Percentiles rank a stretch among this genome's conserved stretches.
phyloP scores from a whole-genome alignment of 2,797 vertebrate genomes.

The Darevskia mixta region DNA sequence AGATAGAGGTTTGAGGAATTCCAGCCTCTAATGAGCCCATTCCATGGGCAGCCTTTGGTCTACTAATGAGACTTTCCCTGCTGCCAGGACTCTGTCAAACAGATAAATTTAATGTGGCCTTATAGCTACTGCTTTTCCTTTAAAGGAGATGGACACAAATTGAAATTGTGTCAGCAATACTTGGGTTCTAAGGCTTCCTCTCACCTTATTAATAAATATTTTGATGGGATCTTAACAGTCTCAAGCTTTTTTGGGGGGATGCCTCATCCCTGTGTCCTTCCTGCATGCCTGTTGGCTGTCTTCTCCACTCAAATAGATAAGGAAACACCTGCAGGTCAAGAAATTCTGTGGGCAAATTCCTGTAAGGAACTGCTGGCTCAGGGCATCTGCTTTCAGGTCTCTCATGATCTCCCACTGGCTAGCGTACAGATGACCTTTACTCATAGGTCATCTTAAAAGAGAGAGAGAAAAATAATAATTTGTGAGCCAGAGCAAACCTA shows the following conservation, averaged over 20 bases:
- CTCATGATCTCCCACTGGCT: neutral
- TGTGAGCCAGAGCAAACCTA: neutral
- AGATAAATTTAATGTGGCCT: neutral
- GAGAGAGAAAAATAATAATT: neutral
- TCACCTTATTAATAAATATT: neutral
- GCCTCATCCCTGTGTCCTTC: neutral
- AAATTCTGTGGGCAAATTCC: neutral
- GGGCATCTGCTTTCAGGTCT: neutral
- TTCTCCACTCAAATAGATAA: neutral
- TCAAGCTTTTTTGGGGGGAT: neutral
- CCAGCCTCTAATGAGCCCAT: neutral
- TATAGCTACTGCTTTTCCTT: neutral
- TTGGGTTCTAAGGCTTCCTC: neutral
- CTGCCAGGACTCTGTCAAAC: neutral
- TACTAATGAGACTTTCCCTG: neutral
- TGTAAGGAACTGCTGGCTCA: constrained; percentile 2
- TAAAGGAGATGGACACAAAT: neutral
- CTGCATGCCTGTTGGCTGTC: constrained; percentile 2
- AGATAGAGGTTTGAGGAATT: constrained; percentile 26
- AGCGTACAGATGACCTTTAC: neutral
- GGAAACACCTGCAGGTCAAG: neutral
- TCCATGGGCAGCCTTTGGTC: neutral
- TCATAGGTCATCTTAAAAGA: neutral
- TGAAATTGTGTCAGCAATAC: neutral
- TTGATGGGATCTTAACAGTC: neutral